Conservation (phyloP, 1,140 invertebrate species). For the Oppia nitens region DNA sequence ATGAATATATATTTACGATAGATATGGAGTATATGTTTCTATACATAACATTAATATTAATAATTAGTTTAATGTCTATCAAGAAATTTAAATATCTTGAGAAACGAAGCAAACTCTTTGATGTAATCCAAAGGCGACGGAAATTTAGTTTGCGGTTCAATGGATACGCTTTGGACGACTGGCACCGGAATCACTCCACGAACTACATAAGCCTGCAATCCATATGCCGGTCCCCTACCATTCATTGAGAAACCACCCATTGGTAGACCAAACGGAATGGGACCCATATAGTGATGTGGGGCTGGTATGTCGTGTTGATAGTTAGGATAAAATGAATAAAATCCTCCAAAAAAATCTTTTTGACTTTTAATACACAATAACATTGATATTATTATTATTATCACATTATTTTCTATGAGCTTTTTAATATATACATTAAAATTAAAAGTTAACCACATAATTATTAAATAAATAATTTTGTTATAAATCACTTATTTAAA, state of each 20-base stretch:
- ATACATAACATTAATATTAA: too few species aligned
- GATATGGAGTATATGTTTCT: too few species aligned
- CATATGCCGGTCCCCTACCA: neutral
- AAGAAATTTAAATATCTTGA: neutral
- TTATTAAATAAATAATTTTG: too few species aligned
- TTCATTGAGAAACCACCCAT: neutral
- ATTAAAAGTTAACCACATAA: too few species aligned
- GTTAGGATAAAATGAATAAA: constrained; percentile 1
- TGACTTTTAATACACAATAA: too few species aligned
- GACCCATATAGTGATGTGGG: neutral
- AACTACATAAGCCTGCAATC: neutral
- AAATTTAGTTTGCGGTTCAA: neutral
- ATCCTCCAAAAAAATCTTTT: constrained; percentile 12
- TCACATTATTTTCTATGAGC: too few species aligned
- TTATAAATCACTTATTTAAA: too few species aligned
- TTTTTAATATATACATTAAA: too few species aligned
- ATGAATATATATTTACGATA: too few species aligned
- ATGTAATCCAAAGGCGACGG: neutral
- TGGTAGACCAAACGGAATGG: constrained; percentile 1
- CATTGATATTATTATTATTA: too few species aligned
- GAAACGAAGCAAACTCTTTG: neutral
- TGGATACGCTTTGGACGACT: neutral
- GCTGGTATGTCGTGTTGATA: constrained; percentile 1
- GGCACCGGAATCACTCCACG: neutral
- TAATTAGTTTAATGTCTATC: too few species aligned